Base-by-base conservation (phyloP, 92 coral and sea anemone genomes). In the Pocillopora meandrina region DNA sequence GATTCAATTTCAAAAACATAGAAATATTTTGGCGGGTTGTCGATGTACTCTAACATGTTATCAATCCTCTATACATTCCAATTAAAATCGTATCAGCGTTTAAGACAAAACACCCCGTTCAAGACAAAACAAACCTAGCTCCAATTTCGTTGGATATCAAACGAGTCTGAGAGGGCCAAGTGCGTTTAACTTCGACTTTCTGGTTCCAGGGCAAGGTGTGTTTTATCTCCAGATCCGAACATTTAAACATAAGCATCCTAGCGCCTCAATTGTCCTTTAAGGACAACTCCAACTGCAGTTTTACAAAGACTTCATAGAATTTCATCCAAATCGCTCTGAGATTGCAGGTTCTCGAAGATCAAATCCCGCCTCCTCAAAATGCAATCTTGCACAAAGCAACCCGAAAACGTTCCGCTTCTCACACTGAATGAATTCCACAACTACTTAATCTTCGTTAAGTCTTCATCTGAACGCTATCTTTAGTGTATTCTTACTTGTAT, bases 81-180 rank as follows among this genome's bases (percentile, higher is more conserved):
- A 42, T 83, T 65, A 73, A 74, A 73, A 74, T 71, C 67, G 15
- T 35, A 81, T 81, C 77, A 81, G 63, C 20, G 17, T 71, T 59
- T 10, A 72, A 72, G 76, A 81, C 85, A 60, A 58, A 71, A 81
- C 42, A 70, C 59, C 34, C 20, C 15, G 26, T 71, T 35, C 5
- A 71, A 81, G 78, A 71, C 85, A 35, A 81, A 81, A 81, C 77
- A 60, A 59, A 71, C 35, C 31, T 47, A 26, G 76, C 70, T 71
- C 23, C 55, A 16, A 33, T 71, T 69, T 69, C 63, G 18, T 57
- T 0, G 61, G 59, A 70, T 68, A 71, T 36, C 35, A 81, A 56
- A 68, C 42, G 67, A 3, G 36, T 81, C 84, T 71, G 21, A 36
- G 74, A 36, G 20, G 76, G 20, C 76, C 76, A 71, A 81, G 77